phyloP scores from a whole-genome alignment of 2,797 vertebrate genomes.

The Nyctalus aviator region DNA sequence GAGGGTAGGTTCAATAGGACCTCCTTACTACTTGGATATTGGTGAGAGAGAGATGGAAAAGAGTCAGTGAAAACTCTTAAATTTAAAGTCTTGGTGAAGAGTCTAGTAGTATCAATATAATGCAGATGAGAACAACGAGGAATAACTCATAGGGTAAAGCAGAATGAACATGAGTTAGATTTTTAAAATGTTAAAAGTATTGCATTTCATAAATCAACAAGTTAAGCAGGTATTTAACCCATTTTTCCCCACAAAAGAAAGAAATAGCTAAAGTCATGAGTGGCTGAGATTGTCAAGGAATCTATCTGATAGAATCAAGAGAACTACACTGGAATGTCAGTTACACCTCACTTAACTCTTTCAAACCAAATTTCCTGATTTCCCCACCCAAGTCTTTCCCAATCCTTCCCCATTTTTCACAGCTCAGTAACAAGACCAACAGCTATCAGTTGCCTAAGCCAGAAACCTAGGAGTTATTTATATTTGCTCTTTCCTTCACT shows the following conservation, averaged over 20 bases:
- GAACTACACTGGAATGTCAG: neutral
- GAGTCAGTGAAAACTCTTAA: constrained; percentile 1
- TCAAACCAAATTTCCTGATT: constrained; percentile 50
- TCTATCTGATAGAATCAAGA: neutral
- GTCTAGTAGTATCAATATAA: neutral
- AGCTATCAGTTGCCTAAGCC: neutral
- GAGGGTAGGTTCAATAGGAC: neutral
- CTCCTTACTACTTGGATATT: neutral
- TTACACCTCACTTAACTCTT: constrained; percentile 6
- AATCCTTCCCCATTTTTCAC: neutral
- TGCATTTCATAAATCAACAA: constrained; percentile 7
- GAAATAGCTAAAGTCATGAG: neutral
- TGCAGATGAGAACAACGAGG: neutral
- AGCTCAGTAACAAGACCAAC: constrained; percentile 32
- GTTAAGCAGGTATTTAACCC: neutral
- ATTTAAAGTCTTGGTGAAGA: neutral
- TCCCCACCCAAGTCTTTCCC: neutral
- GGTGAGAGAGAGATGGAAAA: neutral
- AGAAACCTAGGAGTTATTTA: constrained; percentile 15
- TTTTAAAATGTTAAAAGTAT: neutral
- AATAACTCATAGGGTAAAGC: neutral
- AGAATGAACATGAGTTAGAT: neutral
- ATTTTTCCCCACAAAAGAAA: neutral
- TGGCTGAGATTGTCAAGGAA: neutral
- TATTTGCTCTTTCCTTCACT: neutral